These are phyloP conservation scores for Tryphoninae sp. DNA, from an alignment of 2,888 invertebrate genomes.

Conservation along the genomic window DNA sequence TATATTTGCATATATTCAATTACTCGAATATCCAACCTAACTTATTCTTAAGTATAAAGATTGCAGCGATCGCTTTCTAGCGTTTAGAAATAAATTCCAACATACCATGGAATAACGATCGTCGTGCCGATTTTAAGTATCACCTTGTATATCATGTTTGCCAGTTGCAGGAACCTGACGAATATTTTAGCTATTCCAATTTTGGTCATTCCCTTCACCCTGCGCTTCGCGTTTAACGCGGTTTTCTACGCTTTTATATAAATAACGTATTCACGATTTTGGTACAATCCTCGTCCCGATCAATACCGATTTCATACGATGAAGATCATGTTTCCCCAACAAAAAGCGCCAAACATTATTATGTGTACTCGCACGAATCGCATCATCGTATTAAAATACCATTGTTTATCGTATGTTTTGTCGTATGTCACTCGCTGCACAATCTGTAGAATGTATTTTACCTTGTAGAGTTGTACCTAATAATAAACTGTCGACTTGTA, in stretches of 20 bases:
- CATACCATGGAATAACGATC: too few species aligned
- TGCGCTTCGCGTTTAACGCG: not conserved
- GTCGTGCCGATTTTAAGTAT: too few species aligned
- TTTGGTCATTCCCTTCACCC: not conserved
- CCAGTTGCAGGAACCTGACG: not conserved
- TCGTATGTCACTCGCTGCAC: not conserved
- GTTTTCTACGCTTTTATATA: not conserved
- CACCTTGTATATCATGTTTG: too few species aligned
- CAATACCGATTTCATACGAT: too few species aligned
- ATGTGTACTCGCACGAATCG: not conserved
- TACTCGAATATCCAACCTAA: too few species aligned
- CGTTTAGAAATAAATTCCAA: too few species aligned
- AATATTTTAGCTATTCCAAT: not conserved
- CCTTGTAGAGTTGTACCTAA: constrained; percentile 8
- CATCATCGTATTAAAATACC: not conserved
- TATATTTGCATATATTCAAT: too few species aligned
- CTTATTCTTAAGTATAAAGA: too few species aligned
- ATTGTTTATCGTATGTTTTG: not conserved
- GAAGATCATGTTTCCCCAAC: not conserved
- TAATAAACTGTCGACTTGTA: constrained; percentile 2
- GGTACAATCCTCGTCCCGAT: not conserved
- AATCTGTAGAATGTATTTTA: not conserved
- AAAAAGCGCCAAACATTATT: not conserved
- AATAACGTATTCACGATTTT: not conserved
- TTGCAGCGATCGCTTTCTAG: too few species aligned